phyloP scores from a whole-genome alignment of 2,888 invertebrate genomes.

The Campopleginae sp. region DNA sequence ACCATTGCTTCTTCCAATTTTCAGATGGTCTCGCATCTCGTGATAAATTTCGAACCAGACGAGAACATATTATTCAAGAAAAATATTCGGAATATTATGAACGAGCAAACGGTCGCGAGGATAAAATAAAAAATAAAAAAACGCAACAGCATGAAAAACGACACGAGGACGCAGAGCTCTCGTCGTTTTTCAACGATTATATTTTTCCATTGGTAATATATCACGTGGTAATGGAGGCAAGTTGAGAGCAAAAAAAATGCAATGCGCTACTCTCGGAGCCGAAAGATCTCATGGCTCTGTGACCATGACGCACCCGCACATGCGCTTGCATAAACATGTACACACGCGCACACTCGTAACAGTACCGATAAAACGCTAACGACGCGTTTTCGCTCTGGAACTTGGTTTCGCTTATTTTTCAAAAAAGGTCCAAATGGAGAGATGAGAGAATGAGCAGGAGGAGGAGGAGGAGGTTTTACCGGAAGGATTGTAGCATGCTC shows the following conservation, averaged over 20 bases:
- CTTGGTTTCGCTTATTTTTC: conserved; percentile 23
- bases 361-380: conserved; percentile 62
- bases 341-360: neutral
- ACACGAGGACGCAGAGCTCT: neutral
- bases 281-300: conserved; percentile 35
- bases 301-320: conserved; percentile 14
- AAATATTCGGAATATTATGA: neutral
- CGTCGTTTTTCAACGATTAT: conserved; percentile 49
- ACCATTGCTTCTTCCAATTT: conserved; percentile 1
- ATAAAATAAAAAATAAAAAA: too few species aligned
- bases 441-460: conserved; percentile 1
- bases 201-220: conserved; percentile 80
- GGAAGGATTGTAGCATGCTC: conserved; percentile 33
- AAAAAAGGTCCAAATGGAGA: conserved; percentile 16
- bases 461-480: conserved; percentile 24
- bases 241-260: conserved; percentile 30
- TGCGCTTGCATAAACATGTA: too few species aligned
- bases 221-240: conserved; percentile 79
- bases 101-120: neutral
- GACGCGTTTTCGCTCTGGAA: conserved; percentile 51
- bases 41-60: neutral
- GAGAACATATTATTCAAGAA: neutral
- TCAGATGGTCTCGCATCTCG: neutral
- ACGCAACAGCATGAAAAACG: conserved; percentile 4
- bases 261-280: conserved; percentile 25